Percentiles rank a stretch among this genome's conserved stretches.
phyloP scores from a whole-genome alignment of 2,797 vertebrate species.

The Lithobates sylvaticus region DNA sequence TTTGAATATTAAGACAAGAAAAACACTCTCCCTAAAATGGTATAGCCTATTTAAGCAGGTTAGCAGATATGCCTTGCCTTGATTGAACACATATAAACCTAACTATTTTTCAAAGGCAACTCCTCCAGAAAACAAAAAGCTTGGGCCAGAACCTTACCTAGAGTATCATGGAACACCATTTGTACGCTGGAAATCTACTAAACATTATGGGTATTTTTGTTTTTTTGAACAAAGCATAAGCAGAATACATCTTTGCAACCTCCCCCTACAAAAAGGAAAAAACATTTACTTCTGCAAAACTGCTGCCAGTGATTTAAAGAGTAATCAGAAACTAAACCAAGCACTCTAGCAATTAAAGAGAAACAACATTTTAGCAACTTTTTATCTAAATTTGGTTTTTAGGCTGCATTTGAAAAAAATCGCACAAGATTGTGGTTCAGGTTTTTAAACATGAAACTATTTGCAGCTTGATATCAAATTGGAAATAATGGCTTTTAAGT shows the following conservation, averaged over 20 bases:
- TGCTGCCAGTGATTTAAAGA: neutral
- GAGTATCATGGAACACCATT: too few species aligned
- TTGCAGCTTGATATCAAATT: neutral
- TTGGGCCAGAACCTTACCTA: too few species aligned
- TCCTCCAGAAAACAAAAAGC: too few species aligned
- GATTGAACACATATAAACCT: too few species aligned
- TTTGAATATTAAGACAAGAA: too few species aligned
- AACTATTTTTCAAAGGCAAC: too few species aligned
- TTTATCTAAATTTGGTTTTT: neutral
- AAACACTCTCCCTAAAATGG: too few species aligned
- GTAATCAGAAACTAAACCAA: neutral
- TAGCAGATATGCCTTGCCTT: too few species aligned
- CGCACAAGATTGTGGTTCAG: neutral
- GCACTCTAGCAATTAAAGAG: slow-evolving; percentile 1
- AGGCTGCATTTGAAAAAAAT: neutral
- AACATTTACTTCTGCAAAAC: neutral
- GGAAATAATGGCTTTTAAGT: neutral
- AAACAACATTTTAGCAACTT: neutral
- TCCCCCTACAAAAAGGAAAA: neutral
- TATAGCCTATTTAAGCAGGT: too few species aligned
- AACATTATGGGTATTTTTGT: too few species aligned
- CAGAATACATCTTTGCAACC: neutral
- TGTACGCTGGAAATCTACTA: neutral
- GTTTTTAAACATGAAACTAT: neutral
- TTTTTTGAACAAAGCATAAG: neutral